Base-by-base conservation (phyloP, 1,140 invertebrate genomes). In the Trichonephila inaurata region DNA sequence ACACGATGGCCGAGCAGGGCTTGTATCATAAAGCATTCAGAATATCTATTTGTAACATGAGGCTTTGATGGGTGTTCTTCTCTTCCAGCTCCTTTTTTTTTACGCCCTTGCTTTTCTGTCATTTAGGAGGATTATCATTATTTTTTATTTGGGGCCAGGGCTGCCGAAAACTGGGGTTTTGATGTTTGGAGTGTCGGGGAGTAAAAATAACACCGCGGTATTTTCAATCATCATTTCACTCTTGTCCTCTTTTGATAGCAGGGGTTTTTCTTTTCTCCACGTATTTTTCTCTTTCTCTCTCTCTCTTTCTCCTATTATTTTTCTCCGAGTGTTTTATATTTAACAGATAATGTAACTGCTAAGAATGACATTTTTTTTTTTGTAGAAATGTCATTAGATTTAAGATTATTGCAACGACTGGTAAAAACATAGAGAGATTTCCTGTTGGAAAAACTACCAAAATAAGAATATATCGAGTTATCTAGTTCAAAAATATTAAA, bases 1-100 rank as follows among this genome's bases (percentile, higher is more conserved):
- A 87, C 33, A 62, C 82, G 62, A 66, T 85, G 90, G 69, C 51
- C 28, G 33, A 24, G 14, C n/a, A n/a, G 40, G 21, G 28, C 58
- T 83, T 72, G 40, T 92, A 87, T 72, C 91, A 92, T 92, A 92
- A 92, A 92, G 91, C 91, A 92, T 87, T 87, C 91, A 24, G 72
- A 92, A 92, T 92, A 92, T 92, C 91, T 92, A 87, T 92, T 87
- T 92, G 91, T 92, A 92, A 92, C 91, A 92, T 40, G 28, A 64
- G 83, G n/a, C 24, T 44, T 51, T 86, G 83, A 72, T 89, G 88
- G 19, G 33, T 51, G 33, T 28, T 64, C 60, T 64, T 60, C 24
- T 51, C 44, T 44, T 58, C 24, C 66, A 28, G 28, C n/a, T 58
- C 28, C 14, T 62, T 72, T 72, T 62, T 72, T 72, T 88, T 88